Percentiles rank a stretch among this genome's conserved stretches.
Evolutionary conservation across 2,113 vertebrate species (phyloP).

Genomic region (Lethenteron camtschaticum): DNA sequence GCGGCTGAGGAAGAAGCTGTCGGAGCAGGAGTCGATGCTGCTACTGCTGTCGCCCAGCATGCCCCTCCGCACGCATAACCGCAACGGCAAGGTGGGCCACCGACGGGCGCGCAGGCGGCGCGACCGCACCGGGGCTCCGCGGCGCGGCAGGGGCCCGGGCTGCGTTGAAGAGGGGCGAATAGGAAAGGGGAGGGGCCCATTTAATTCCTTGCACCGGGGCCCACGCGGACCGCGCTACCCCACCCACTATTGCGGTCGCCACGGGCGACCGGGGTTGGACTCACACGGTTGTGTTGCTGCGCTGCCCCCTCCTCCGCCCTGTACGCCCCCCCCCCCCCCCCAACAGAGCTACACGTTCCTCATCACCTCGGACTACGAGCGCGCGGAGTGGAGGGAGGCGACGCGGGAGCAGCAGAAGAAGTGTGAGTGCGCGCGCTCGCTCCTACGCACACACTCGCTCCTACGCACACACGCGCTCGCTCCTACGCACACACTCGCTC

Average conservation of each 20-base stretch:
- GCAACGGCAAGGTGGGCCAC: slow-evolving; percentile 62
- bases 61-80: slow-evolving; percentile 86
- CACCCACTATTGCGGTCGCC: neutral
- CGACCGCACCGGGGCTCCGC: neutral
- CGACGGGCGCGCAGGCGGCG: neutral
- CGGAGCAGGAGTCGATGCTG: slow-evolving; percentile 83
- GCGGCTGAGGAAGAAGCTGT: slow-evolving; percentile 94
- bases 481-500: too few species aligned
- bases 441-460: too few species aligned
- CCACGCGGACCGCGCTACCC: neutral
- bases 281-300: too few species aligned
- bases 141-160: too few species aligned
- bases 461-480: too few species aligned
- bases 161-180: too few species aligned
- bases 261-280: too few species aligned
- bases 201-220: too few species aligned
- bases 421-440: slow-evolving; percentile 22
- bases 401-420: slow-evolving; percentile 88
- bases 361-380: slow-evolving; percentile 74
- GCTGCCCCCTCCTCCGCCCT: neutral
- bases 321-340: slow-evolving; percentile 5
- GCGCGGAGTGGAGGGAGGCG: slow-evolving; percentile 80
- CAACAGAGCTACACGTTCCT: slow-evolving; percentile 70
- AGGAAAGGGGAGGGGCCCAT: too few species aligned
- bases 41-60: slow-evolving; percentile 77